Base-by-base conservation (phyloP, 2,797 vertebrate species). In the Ptychobarbus kaznakovi region DNA sequence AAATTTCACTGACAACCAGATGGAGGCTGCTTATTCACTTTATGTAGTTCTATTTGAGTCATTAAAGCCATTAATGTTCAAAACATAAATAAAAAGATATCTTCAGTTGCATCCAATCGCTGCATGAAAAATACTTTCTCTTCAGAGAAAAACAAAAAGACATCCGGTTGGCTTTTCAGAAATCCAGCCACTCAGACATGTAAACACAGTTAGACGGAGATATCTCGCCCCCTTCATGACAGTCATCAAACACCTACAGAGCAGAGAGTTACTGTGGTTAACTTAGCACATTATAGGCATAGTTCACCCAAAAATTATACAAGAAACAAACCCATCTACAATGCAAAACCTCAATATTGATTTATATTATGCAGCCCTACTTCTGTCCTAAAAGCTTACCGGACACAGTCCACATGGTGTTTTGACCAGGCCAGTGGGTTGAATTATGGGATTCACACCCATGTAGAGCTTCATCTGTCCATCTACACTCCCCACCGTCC, bases 401-500 rank as follows among this genome's bases (percentile, higher is more conserved):
- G 98, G 98, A 89, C 98, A 99, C 87, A 99, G 94, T 58, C 98
- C 98, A 28, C 98, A 99, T 38, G 98, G 97, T 0, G 97, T 96
- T 89, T 97, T 96, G 80, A 98, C 96, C 38, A 99, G 94, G 46
- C 98, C 98, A 0, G 98, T 97, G 42, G 97, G 96, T 0, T 95
- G 96, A 90, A 97, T 95, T 91, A 99, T 94, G 76, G 97, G 87
- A 88, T 95, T 97, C 18, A 99, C 96, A 0, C 97, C 97, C 66
- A 97, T 95, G 92, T 97, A 99, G 1, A 99, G 93, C 91, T 98
- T 99, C 96, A 99, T 95, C 89, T 97, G 97, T 61, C 98, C 98
- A 0, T 99, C 97, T 89, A 98, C 96, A 20, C 97, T 96, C 87
- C 98, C 98, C 81, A 97, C 96, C 0, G 98, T 98, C 0, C 97